Conservation (phyloP, 2,113 vertebrate genomes). For the Todiramphus saurophagus region DNA sequence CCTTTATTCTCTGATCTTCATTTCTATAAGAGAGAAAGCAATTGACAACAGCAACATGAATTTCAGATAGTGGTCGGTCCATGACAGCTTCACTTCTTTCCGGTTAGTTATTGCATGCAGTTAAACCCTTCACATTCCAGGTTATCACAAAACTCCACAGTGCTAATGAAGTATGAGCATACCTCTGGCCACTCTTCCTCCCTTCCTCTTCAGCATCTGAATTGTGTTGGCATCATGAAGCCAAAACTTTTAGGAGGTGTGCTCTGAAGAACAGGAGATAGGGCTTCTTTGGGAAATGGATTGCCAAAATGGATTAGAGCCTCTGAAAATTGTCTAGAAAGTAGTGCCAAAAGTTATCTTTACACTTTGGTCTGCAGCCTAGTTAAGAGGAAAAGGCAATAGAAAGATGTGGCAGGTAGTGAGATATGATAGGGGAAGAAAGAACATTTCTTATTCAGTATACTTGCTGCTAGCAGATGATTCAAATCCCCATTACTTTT, state of each 20-base stretch:
- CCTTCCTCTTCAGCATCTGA: neutral
- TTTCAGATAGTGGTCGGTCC: rapidly evolving
- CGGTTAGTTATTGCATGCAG: neutral
- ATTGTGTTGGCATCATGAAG: neutral
- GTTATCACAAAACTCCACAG: neutral
- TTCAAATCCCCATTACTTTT: neutral
- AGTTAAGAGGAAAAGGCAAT: neutral
- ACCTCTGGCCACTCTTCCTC: neutral
- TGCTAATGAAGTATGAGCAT: neutral
- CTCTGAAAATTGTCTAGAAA: neutral
- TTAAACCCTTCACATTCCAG: neutral
- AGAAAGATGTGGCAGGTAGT: neutral
- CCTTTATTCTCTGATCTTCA: neutral
- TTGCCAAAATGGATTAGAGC: neutral
- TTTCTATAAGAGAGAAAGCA: rapidly evolving
- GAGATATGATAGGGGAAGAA: neutral
- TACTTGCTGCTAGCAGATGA: neutral
- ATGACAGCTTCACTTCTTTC: neutral
- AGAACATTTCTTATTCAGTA: neutral
- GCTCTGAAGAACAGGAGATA: neutral
- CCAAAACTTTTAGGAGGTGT: neutral
- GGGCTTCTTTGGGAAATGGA: neutral
- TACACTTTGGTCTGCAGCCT: neutral
- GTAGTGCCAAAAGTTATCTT: neutral
- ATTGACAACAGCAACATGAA: neutral